Evolutionary conservation across 1,140 invertebrate genomes (phyloP).

Genomic region (Drosophila kikkawai): DNA sequence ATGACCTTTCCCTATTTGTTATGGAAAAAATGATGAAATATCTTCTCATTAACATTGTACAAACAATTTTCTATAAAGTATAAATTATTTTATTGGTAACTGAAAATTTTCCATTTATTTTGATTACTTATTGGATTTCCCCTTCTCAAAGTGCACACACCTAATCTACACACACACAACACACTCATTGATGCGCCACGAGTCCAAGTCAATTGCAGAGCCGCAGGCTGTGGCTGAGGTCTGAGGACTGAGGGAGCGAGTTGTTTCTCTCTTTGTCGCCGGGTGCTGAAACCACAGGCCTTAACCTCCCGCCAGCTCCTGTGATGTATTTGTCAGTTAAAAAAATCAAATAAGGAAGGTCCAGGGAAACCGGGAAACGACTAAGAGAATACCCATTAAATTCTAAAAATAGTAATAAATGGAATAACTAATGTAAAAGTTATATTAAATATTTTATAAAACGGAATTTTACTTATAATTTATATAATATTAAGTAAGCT

Average conservation of each 20-base stretch:
- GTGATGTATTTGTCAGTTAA: slow-evolving; percentile 68
- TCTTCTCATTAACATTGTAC: no score
- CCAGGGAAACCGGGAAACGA: neutral
- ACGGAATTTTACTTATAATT: neutral
- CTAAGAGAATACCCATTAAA: slow-evolving; percentile 9
- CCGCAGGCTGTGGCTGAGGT: slow-evolving; percentile 44
- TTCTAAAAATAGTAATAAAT: no score
- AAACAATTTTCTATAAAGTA: no score
- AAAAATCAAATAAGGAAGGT: slow-evolving; percentile 38
- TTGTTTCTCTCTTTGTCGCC: slow-evolving; percentile 28
- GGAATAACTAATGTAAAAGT: neutral
- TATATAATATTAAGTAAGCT: neutral
- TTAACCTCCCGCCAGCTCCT: slow-evolving; percentile 39
- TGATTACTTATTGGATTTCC: neutral
- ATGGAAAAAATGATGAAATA: no score
- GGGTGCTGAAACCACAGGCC: slow-evolving; percentile 58
- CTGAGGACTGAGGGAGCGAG: slow-evolving; percentile 14
- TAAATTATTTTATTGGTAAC: neutral
- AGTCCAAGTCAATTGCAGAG: slow-evolving; percentile 78
- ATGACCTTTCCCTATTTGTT: no score
- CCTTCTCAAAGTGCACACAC: slow-evolving; percentile 21
- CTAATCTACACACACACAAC: slow-evolving; percentile 23
- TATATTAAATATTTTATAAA: neutral
- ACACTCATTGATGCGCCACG: slow-evolving; percentile 71
- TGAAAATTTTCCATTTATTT: neutral